Base-by-base conservation (phyloP, 2,888 invertebrate genomes). In the Holacanthella duospinosa region DNA sequence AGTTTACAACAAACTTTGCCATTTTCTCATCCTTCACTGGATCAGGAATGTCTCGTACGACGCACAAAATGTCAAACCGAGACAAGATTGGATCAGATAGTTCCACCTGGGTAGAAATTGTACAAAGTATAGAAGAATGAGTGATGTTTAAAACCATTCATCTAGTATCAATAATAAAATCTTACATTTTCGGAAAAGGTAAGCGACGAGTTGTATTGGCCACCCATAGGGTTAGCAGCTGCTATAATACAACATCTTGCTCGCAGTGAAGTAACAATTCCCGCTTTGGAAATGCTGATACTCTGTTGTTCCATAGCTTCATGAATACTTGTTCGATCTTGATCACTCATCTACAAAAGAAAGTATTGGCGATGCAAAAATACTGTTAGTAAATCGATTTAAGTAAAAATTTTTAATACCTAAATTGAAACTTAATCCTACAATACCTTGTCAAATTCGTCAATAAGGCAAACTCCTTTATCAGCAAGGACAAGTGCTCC, bases 221-320 rank as follows among this genome's bases (percentile, higher is more conserved):
- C 97, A 25, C 94, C 94, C 68, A 97, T 94, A 0, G 99, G 99
- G 82, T 99, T 99, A 2, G 99, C 86, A 1, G 99, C 99, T 0
- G 99, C 96, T 75, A 99, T 92, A 56, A 99, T 89, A 1, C 95
- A 90, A 79, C 99, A 99, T 61, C 99, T 84, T 1, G 99, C 99
- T 76, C 97, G 95, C 6, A 99, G 82, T 0, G 96, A 95, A 0
- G 99, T 94, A 19, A 99, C 95, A 72, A 99, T 99, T 66, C 99
- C 99, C 1, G 97, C 99, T 79, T 99, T 97, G 0, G 96, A 96
- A 72, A 99, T 92, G 0, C 96, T 96, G 74, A 99, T 99, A 62
- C 92, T 93, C 79, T 99, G 99, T 75, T 99, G 99, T 77, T 99
- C 99, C 99, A 99, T 99, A 2, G 99, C 99, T 79, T 99, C 99